Conservation (phyloP, 2,888 invertebrate species). For the Drosophila anomelani region DNA sequence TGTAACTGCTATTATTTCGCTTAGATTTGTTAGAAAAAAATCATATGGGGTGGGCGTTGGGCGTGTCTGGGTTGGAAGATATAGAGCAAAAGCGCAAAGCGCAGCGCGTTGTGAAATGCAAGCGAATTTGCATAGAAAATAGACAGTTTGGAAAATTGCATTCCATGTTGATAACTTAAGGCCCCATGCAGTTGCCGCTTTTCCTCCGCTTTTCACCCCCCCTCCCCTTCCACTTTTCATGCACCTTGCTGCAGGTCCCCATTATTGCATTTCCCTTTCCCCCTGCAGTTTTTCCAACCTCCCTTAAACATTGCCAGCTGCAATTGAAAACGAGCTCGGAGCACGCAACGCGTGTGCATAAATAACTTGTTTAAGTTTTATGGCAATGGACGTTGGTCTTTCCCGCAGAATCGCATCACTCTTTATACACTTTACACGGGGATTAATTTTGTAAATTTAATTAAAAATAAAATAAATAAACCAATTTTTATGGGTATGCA, state of each 20-base stretch:
- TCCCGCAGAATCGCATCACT: slow-evolving; percentile 23
- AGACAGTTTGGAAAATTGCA: slow-evolving; percentile 80
- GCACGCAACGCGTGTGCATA: slow-evolving; percentile 74
- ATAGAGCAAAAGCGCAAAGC: slow-evolving; percentile 20
- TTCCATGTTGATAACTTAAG: slow-evolving; percentile 80
- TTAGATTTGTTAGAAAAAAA: background rate
- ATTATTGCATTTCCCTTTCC: background rate
- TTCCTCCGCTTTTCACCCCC: slow-evolving; percentile 4
- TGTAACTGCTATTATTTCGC: background rate
- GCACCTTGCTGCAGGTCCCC: slow-evolving; percentile 6
- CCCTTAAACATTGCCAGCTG: slow-evolving; percentile 54
- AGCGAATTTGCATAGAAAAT: slow-evolving; percentile 78
- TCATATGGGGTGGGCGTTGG: slow-evolving; percentile 1
- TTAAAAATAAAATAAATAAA: background rate
- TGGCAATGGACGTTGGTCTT: slow-evolving; percentile 58
- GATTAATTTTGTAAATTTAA: background rate
- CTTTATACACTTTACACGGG: slow-evolving; percentile 7
- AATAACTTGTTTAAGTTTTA: slow-evolving; percentile 78
- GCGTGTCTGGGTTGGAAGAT: slow-evolving; percentile 25
- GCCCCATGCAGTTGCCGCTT: slow-evolving; percentile 49
- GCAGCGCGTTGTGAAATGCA: slow-evolving; percentile 62
- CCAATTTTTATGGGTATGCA: background rate
- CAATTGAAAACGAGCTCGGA: slow-evolving; percentile 64
- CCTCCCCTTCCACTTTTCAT: slow-evolving; percentile 23
- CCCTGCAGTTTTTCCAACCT: background rate